Evolutionary conservation across 2,797 vertebrate genomes (phyloP).

Genomic region (Rhynchotus rufescens): DNA sequence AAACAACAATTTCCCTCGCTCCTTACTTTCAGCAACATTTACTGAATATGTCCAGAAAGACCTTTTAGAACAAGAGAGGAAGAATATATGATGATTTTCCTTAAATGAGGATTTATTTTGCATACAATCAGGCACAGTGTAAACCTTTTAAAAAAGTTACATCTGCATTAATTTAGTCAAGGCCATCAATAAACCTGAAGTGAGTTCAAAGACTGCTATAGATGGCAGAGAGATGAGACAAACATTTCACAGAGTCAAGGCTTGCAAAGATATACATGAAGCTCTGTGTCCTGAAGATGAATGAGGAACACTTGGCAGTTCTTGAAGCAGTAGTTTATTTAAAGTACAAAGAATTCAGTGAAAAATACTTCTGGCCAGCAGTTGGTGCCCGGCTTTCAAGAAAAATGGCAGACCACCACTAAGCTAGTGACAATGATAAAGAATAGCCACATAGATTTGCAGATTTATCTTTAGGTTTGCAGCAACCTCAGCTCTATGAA

Average conservation of each 20-base stretch:
- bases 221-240: slow-evolving; percentile 60
- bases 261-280: slow-evolving; percentile 54
- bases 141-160: slow-evolving; percentile 44
- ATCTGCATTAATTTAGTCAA: slow-evolving; percentile 64
- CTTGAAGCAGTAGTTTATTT: slow-evolving; percentile 91
- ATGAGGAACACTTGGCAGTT: slow-evolving; percentile 86
- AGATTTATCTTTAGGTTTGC: slow-evolving; percentile 86
- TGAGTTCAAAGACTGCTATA: slow-evolving; percentile 64
- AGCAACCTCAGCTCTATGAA: slow-evolving; percentile 51
- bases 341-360: slow-evolving; percentile 89
- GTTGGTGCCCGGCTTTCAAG: slow-evolving; percentile 87
- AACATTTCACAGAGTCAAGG: slow-evolving; percentile 70
- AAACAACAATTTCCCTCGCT: slow-evolving; percentile 47
- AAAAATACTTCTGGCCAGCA: slow-evolving; percentile 90
- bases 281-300: slow-evolving; percentile 83
- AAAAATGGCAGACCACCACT: slow-evolving; percentile 88
- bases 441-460: slow-evolving; percentile 83
- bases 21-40: slow-evolving; percentile 20
- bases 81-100: slow-evolving; percentile 31
- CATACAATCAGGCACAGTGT: slow-evolving; percentile 22
- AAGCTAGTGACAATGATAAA: slow-evolving; percentile 89
- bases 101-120: slow-evolving; percentile 55
- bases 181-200: slow-evolving; percentile 65
- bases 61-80: slow-evolving; percentile 34
- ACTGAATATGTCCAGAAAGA: slow-evolving; percentile 27